Base-by-base conservation (phyloP, 2,888 invertebrate species). In the Podabrus alpinus region DNA sequence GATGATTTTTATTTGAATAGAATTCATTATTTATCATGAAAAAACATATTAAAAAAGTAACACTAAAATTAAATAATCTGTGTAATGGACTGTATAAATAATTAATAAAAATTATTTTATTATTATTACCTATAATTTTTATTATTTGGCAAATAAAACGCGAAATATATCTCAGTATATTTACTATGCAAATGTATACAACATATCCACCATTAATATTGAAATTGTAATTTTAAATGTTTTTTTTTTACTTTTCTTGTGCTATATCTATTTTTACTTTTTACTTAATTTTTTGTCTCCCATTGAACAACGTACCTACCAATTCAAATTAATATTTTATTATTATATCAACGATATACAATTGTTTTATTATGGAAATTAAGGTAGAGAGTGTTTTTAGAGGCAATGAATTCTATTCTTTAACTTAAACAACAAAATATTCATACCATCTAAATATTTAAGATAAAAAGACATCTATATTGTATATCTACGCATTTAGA, bases 331-430 rank as follows among this genome's bases (percentile, higher is more conserved):
- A 61, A 62, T 16, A 3, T 13, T 15, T 62, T 62, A 7, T 61
- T 69, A 75, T 69, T 71, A 73, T 69, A 74, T 71, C 71, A 71
- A 61, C 69, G 67, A 17, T 29, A 72, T 64, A 45, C 17, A 74
- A 68, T 72, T 70, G 73, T 67, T 74, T 78, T 72, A 66, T 74
- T 72, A 73, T 71, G 77, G 76, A 76, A 77, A 77, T 76, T 77
- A 79, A 77, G 59, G 25, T 79, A 76, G 74, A 74, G 68, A 62
- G 68, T 77, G 76, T 77, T 69, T 77, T 77, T 76, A 77, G 71
- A 72, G 68, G 25, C 25, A 29, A 67, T 74, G 70, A 67, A 72
- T 62, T 68, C 69, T 74, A 66, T 69, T 75, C 66, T 68, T 60
- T 61, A 68, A 71, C 61, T 66, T 15, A 45, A 45, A 45, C 45